These are phyloP conservation scores for Hipparchia semele DNA, from an alignment of 2,888 invertebrate genomes.

Conservation along the genomic window DNA sequence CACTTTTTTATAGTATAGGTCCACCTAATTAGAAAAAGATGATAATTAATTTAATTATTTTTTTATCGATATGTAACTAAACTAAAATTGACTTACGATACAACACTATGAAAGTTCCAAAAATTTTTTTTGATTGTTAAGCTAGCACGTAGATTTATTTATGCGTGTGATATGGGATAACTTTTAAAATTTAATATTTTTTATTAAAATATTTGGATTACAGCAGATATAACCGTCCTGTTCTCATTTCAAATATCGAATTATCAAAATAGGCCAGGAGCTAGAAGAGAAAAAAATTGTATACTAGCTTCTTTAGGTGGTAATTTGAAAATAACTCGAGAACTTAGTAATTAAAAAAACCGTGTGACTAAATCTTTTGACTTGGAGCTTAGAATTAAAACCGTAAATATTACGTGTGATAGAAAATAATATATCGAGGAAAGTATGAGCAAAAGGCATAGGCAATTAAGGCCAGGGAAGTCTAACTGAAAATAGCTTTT, in stretches of 20 bases:
- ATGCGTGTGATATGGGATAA: too few species aligned
- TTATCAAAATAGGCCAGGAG: conserved; percentile 2
- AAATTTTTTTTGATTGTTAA: too few species aligned
- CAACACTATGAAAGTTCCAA: not conserved
- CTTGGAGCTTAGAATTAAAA: conserved; percentile 24
- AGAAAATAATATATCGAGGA: not conserved
- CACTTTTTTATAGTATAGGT: not conserved
- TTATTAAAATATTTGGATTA: not conserved
- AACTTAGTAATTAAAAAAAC: conserved; percentile 1
- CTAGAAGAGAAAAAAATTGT: not conserved
- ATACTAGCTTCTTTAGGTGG: not conserved
- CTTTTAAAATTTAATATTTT: too few species aligned
- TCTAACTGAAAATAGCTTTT: not conserved
- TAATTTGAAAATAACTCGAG: not conserved
- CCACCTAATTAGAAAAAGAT: not conserved
- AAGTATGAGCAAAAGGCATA: not conserved
- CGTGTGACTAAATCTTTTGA: conserved; percentile 19
- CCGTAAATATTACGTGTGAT: conserved; percentile 1
- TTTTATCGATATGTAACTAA: not conserved
- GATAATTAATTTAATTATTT: too few species aligned
- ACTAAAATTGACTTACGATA: not conserved
- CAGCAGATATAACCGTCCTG: not conserved
- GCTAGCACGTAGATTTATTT: too few species aligned
- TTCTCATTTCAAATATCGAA: not conserved
- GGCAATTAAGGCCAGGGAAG: not conserved